Base-by-base conservation (phyloP, 2,797 vertebrate species). In the Pangasius sanitwongsei region DNA sequence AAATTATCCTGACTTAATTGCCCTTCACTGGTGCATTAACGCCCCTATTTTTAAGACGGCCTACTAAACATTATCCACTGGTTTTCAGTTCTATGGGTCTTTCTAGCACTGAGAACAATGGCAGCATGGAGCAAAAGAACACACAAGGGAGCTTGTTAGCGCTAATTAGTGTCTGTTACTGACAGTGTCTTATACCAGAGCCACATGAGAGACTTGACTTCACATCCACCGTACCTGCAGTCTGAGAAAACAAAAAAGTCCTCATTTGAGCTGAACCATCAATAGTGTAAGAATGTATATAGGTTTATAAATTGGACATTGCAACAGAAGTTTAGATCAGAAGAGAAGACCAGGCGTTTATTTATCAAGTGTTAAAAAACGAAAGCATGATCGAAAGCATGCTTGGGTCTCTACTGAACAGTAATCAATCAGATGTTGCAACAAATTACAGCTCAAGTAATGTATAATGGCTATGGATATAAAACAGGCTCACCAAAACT, bases 131-230 rank as follows among this genome's bases (percentile, higher is more conserved):
- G 53, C 80, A 55, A 88, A 86, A 85, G 25, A 86, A 67, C 57
- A 53, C 78, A 84, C 83, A 83, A 31, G 89, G 81, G 86, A 87
- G 67, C 92, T 94, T 90, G 61, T 95, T 95, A 91, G 94, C 94
- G 91, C 91, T 94, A 93, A 95, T 95, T 94, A 95, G 91, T 86
- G 91, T 91, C 86, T 86, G 85, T 89, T 89, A 89, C 91, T 94
- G 63, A 94, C 91, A 91, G 93, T 92, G 91, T 92, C 90, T 92
- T 95, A 93, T 91, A 90, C 87, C 86, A 87, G 65, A 41, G 84
- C 88, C 91, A 87, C 90, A 50, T 37, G 82, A 65, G 55, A 87
- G 53, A 31, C 5, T 48, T 88, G 87, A 89, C 88, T 91, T 81
- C 61, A 55, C 31, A 6, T 15, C 0, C 9, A 57, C 31, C 6